Percentiles rank a stretch among this genome's conserved stretches.
Conservation (phyloP, 2,888 invertebrate species). For the Therioaphis trifolii region DNA sequence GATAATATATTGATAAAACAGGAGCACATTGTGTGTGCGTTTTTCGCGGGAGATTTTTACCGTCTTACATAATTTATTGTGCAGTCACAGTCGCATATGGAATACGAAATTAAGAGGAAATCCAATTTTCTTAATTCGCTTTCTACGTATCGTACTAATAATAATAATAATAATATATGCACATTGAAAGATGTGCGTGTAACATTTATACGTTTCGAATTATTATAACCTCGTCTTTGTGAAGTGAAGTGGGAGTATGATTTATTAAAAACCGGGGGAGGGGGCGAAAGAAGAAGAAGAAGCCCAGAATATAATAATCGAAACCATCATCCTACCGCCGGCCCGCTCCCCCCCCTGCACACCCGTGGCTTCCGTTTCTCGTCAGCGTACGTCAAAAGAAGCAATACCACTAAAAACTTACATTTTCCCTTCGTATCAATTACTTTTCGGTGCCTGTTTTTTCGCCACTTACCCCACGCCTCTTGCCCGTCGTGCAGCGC, state of each 20-base stretch:
- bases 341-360: background rate
- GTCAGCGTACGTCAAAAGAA: constrained; percentile 45
- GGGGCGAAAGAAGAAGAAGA: constrained; percentile 2
- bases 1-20: too few species aligned
- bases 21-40: too few species aligned
- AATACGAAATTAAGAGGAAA: background rate
- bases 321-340: constrained; percentile 2
- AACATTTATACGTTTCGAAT: constrained; percentile 5
- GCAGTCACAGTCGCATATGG: too few species aligned
- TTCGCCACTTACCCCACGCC: constrained; percentile 51
- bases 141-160: background rate
- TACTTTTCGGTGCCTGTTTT: constrained; percentile 60
- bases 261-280: constrained; percentile 61
- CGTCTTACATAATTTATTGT: too few species aligned
- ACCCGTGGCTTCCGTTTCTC: too few species aligned
- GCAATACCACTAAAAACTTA: constrained; percentile 59
- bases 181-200: background rate
- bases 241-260: constrained; percentile 50
- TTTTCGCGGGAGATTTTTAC: too few species aligned
- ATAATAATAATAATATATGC: background rate
- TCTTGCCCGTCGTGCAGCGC: background rate
- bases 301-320: constrained; percentile 52
- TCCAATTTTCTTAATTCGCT: constrained; percentile 48
- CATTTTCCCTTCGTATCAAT: constrained; percentile 57
- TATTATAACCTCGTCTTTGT: constrained; percentile 44